A percentile compares a stretch with the other conserved stretches of the same genome.
Conservation (phyloP, 2,113 vertebrate species). For the Hydropotes inermis region DNA sequence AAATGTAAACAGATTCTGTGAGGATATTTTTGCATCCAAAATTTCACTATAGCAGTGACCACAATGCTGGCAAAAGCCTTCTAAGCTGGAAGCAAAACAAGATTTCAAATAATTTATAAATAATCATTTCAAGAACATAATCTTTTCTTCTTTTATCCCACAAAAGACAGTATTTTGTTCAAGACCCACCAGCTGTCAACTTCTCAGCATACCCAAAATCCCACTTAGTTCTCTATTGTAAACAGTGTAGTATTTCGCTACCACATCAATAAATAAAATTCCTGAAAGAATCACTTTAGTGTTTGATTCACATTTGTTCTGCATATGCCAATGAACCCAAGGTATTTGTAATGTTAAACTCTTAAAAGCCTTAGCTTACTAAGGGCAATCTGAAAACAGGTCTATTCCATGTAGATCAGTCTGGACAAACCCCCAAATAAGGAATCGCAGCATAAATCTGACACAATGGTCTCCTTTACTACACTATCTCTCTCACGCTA, state of each 20-base stretch:
- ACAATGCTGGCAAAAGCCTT: constrained; percentile 74
- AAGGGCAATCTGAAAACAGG: constrained; percentile 37
- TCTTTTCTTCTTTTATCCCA: constrained; percentile 80
- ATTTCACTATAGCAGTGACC: constrained; percentile 74
- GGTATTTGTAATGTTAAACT: constrained; percentile 67
- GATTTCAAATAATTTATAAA: constrained; percentile 80
- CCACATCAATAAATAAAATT: constrained; percentile 83
- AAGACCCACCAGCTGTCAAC: constrained; percentile 80
- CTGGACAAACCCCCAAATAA: not conserved
- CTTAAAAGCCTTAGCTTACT: constrained; percentile 59
- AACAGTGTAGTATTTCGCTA: constrained; percentile 79
- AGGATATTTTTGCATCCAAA: constrained; percentile 66
- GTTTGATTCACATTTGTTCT: constrained; percentile 84
- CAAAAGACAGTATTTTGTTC: constrained; percentile 78
- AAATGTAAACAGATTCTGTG: constrained; percentile 79
- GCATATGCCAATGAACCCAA: constrained; percentile 80
- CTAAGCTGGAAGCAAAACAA: constrained; percentile 75
- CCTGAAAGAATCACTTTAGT: constrained; percentile 76
- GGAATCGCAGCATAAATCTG: not conserved
- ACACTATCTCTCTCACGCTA: not conserved
- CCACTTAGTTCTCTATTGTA: constrained; percentile 79
- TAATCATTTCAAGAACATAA: constrained; percentile 81
- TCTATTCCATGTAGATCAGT: not conserved
- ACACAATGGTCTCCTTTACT: not conserved
- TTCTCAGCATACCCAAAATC: constrained; percentile 79